Conservation (phyloP, 2,888 invertebrate genomes). For the Amblyteles armatorius region DNA sequence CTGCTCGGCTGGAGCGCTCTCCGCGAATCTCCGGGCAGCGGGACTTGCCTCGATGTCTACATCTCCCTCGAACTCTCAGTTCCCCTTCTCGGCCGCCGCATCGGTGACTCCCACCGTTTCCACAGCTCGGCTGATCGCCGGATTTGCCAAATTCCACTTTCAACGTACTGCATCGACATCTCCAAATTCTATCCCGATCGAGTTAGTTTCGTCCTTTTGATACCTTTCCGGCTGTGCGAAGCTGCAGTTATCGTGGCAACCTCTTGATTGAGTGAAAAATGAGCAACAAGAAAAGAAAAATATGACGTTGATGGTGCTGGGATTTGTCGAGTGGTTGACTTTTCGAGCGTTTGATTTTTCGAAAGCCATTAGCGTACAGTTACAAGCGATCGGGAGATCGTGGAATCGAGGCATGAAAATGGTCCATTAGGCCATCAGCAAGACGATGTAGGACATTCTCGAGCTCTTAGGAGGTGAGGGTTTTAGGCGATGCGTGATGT, state of each 20-base stretch:
- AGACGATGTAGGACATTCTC: conserved; percentile 24
- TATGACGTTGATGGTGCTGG: conserved; percentile 17
- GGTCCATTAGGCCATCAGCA: conserved; percentile 72
- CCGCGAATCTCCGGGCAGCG: conserved; percentile 63
- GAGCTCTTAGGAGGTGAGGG: conserved; percentile 48
- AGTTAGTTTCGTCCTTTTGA: conserved; percentile 18
- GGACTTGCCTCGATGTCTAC: conserved; percentile 54
- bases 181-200: conserved; percentile 15
- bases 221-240: not conserved
- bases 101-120: conserved; percentile 23
- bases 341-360: conserved; percentile 28
- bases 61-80: conserved; percentile 71
- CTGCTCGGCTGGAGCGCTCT: conserved; percentile 70
- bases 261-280: not conserved
- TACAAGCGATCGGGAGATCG: conserved; percentile 34
- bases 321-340: not conserved
- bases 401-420: conserved; percentile 76
- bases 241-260: not conserved
- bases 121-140: conserved; percentile 43
- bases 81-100: conserved; percentile 25
- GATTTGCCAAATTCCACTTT: conserved; percentile 51
- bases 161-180: not conserved
- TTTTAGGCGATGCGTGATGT: conserved; percentile 50
- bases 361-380: conserved; percentile 57
- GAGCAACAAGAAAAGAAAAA: not conserved